These are phyloP conservation scores for Montipora sp. DNA, from an alignment of 64 coral and sea anemone species.

Conservation along the genomic window DNA sequence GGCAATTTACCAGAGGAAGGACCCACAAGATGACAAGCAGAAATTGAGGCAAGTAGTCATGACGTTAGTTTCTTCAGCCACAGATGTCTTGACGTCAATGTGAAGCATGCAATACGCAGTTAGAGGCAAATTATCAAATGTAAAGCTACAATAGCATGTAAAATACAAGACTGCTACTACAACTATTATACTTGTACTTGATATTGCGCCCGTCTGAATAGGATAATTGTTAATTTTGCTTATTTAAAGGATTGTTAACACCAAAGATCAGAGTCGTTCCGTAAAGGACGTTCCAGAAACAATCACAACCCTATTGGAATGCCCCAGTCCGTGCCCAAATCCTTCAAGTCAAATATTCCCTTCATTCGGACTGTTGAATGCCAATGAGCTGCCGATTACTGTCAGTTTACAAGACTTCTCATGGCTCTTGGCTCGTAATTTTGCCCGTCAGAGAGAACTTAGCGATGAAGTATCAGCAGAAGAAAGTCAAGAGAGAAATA, in stretches of 20 bases:
- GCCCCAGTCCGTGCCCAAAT: constrained; percentile 6
- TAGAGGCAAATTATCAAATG: not conserved
- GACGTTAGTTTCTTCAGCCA: not conserved
- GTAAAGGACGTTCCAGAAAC: constrained; percentile 19
- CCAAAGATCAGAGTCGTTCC: constrained; percentile 13
- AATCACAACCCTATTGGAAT: constrained; percentile 22
- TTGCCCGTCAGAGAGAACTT: not conserved
- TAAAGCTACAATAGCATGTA: not conserved
- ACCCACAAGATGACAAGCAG: not conserved
- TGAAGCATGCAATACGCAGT: not conserved
- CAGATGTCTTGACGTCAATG: not conserved
- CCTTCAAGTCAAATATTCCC: constrained; percentile 3
- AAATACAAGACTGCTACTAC: not conserved
- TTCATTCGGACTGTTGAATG: constrained; percentile 2
- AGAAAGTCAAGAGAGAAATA: not conserved
- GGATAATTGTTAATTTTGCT: not conserved
- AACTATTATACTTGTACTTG: not conserved
- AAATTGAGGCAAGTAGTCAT: too few relatives aligned
- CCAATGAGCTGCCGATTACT: not conserved
- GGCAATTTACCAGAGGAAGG: not conserved
- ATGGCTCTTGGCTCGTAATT: constrained; percentile 7
- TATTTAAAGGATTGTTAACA: not conserved
- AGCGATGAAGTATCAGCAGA: not conserved
- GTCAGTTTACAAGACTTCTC: constrained; percentile 1
- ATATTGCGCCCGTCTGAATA: not conserved